Conservation (phyloP, 2,888 invertebrate genomes). For the Rhagonycha fulva region DNA sequence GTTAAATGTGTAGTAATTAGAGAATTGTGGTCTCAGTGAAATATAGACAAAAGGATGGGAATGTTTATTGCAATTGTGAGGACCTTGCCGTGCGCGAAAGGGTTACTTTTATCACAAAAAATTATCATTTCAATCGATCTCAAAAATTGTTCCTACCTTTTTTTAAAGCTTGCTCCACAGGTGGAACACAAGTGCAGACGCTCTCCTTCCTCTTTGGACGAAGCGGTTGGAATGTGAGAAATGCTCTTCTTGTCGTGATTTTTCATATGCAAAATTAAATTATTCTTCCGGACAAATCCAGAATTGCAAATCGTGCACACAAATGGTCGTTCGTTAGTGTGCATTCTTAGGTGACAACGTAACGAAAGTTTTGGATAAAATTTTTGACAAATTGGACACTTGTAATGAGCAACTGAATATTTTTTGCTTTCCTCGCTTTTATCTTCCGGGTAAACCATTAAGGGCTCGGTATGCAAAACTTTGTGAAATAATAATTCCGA, state of each 20-base stretch:
- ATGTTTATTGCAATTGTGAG: slow-evolving; percentile 47
- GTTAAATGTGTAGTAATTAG: slow-evolving; percentile 57
- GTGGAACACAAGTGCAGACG: slow-evolving; percentile 53
- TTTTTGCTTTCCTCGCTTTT: slow-evolving; percentile 43
- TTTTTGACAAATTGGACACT: slow-evolving; percentile 72
- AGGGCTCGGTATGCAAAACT: slow-evolving; percentile 64
- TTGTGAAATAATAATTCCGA: slow-evolving; percentile 77
- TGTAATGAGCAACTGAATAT: slow-evolving; percentile 57
- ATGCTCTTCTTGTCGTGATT: slow-evolving; percentile 55
- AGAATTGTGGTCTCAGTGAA: slow-evolving; percentile 56
- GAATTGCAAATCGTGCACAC: slow-evolving; percentile 66
- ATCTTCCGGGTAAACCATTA: slow-evolving; percentile 45
- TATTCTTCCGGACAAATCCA: slow-evolving; percentile 69
- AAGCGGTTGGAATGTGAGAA: slow-evolving; percentile 25
- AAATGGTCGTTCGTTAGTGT: slow-evolving; percentile 76
- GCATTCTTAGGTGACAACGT: slow-evolving; percentile 70
- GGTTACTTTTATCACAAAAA: background rate
- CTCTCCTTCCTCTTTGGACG: slow-evolving; percentile 29
- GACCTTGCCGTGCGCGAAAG: slow-evolving; percentile 37
- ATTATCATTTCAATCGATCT: slow-evolving; percentile 28
- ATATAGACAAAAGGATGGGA: slow-evolving; percentile 49
- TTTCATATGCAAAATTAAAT: slow-evolving; percentile 65
- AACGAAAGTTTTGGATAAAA: slow-evolving; percentile 68
- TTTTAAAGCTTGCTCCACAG: slow-evolving; percentile 56
- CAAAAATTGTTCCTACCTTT: slow-evolving; percentile 53